Evolutionary conservation across 2,113 vertebrate genomes (phyloP).

Genomic region (western clawed frog (Xenopus tropicalis)): UCB_Xtro_10.0 CM004444.2:18109001-18109500

Average conservation of each 20-base stretch:
- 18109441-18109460: no score
- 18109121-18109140: conserved; percentile 30
- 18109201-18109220: conserved; percentile 34
- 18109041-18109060: not conserved
- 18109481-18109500: no score
- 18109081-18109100: not conserved
- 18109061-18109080: not conserved
- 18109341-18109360: no score
- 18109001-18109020: not conserved
- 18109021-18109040: conserved; percentile 7
- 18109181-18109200: conserved; percentile 29
- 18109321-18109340: not conserved
- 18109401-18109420: no score
- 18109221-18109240: not conserved
- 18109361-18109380: no score
- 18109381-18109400: no score
- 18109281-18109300: not conserved
- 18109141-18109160: conserved; percentile 22
- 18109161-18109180: conserved; percentile 31
- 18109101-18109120: conserved; percentile 11
- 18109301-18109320: not conserved
- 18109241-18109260: conserved; percentile 5
- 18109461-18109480: no score
- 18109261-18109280: conserved; percentile 12
- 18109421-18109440: no score